Base-by-base conservation (phyloP, 1,140 invertebrate species). In the Aethina tumida region DNA sequence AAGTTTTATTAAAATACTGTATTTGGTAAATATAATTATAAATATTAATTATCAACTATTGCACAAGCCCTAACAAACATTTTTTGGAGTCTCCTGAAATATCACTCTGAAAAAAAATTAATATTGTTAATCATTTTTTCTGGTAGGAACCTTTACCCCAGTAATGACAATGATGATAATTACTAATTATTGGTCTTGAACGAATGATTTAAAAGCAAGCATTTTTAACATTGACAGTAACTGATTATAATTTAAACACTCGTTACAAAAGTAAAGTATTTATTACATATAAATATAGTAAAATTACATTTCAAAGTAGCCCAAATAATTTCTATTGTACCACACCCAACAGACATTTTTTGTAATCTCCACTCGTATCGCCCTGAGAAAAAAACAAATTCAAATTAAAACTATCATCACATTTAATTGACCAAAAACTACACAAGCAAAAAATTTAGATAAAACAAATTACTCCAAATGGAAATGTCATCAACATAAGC, bases 51-150 rank as follows among this genome's bases (percentile, higher is more conserved):
- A n/a, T n/a, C n/a, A n/a, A n/a, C n/a, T n/a, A n/a, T n/a, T n/a
- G n/a, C 5, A 86, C 72, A 51, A 90, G 64, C 43, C 80, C 77
- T 50, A 89, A 70, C 52, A 91, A 71, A 50, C 83, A 72, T 63
- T 79, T 79, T 66, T 81, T 87, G 71, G 88, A 89, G 70, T 91
- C 83, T 39, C 86, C 86, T 52, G 83, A 85, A 40, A 84, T 88
- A 60, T 92, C 86, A 49, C 75, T 79, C 79, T 88, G 71, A 41
- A 81, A 61, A 39, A 41, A 53, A 43, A 13, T 29, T 28, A 13
- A 10, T 24, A 25, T 17, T 7, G 7, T 24, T 24, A 7, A 7
- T 7, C 7, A 24, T 24, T 24, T 24, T 24, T 24, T 24, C n/a
- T 24, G 7, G 22, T n/a, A n/a, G n/a, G n/a, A n/a, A n/a, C n/a